These are phyloP conservation scores for Phoebastria nigripes DNA, from an alignment of 2,797 vertebrate genomes.

Conservation along the genomic window DNA sequence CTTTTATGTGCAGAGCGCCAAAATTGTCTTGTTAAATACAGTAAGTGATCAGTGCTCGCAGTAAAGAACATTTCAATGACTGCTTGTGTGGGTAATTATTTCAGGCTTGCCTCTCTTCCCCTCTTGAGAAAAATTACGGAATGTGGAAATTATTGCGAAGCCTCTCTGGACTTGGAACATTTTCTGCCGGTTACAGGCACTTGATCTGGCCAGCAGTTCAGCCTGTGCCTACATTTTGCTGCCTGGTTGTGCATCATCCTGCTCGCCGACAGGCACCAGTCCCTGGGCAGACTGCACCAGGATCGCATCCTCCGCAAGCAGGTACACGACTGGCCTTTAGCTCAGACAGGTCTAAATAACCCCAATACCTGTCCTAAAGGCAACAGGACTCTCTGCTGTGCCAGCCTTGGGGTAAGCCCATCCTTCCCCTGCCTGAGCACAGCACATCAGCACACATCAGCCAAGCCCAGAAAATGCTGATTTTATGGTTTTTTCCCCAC, in stretches of 20 bases:
- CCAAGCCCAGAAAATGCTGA: not conserved
- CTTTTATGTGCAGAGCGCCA: not conserved
- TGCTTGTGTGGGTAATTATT: slow-evolving; percentile 51
- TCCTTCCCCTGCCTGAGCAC: not conserved
- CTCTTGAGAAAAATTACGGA: slow-evolving; percentile 21
- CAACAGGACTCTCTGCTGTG: not conserved
- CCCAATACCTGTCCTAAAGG: not conserved
- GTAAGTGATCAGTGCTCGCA: slow-evolving; percentile 26
- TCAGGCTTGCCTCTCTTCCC: slow-evolving; percentile 45
- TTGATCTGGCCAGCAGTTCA: not conserved
- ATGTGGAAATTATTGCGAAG: slow-evolving; percentile 48
- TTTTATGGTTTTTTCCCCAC: not conserved
- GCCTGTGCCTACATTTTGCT: not conserved
- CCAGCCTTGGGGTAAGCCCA: not conserved
- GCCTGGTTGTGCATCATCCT: not conserved
- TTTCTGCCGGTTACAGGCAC: not conserved
- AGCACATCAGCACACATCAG: not conserved
- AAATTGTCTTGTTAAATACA: slow-evolving; percentile 45
- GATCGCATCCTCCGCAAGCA: not conserved
- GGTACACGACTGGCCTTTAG: not conserved
- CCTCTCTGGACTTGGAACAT: not conserved
- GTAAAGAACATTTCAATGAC: slow-evolving; percentile 38
- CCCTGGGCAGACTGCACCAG: not conserved
- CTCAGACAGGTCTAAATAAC: not conserved
- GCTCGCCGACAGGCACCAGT: rapidly evolving